phyloP scores from a whole-genome alignment of 2,797 vertebrate species.

The Pterois miles region DNA sequence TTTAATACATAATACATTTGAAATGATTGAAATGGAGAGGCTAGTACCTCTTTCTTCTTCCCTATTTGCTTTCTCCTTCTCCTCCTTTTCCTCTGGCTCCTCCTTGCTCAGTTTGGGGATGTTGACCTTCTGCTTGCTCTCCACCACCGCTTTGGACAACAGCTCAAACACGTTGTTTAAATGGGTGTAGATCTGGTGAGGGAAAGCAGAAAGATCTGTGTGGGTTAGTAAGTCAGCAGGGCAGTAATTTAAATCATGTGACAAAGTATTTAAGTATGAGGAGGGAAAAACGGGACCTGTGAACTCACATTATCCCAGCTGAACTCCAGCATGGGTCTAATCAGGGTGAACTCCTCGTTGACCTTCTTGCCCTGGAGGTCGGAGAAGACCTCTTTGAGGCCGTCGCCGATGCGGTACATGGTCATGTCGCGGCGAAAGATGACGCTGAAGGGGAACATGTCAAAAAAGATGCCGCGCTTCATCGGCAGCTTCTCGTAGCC shows the following conservation, averaged over 20 bases:
- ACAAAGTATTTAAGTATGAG: background rate
- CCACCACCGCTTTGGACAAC: constrained; percentile 81
- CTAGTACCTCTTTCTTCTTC: constrained; percentile 75
- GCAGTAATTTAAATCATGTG: background rate
- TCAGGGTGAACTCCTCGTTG: constrained; percentile 83
- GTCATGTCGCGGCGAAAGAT: constrained; percentile 86
- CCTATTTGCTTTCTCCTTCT: constrained; percentile 75
- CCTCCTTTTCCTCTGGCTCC: constrained; percentile 78
- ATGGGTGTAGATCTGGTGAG: constrained; percentile 80
- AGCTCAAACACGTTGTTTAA: constrained; percentile 85
- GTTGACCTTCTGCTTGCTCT: constrained; percentile 84
- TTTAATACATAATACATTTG: background rate
- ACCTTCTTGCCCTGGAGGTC: constrained; percentile 85
- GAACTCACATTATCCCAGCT: constrained; percentile 84
- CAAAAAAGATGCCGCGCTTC: constrained; percentile 85
- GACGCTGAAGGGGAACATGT: constrained; percentile 86
- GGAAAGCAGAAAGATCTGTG: background rate
- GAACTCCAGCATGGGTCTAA: constrained; percentile 85
- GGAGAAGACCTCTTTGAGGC: constrained; percentile 85
- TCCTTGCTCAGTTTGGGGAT: constrained; percentile 80
- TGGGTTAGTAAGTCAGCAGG: background rate
- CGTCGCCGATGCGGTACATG: constrained; percentile 83
- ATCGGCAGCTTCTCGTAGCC: constrained; percentile 85
- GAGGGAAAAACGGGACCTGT: background rate
- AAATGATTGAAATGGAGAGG: background rate